Percentiles rank a stretch among this genome's conserved stretches.
phyloP scores from a whole-genome alignment of 2,797 vertebrate species.

The Lerista edwardsae region DNA sequence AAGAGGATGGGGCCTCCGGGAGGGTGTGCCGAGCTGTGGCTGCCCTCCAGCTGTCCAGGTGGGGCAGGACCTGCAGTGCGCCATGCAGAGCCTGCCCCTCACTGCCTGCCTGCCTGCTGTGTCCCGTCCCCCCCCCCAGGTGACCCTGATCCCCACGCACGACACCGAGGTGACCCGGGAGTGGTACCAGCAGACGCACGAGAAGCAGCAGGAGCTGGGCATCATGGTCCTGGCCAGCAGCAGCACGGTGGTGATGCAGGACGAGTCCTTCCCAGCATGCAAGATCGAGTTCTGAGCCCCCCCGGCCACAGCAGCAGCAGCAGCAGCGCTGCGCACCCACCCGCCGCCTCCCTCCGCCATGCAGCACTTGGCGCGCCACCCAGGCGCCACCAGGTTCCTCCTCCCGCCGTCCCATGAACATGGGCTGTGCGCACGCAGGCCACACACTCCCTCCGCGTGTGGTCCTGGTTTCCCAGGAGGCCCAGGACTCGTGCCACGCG shows the following conservation, averaged over 20 bases:
- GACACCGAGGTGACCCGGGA: slow-evolving; percentile 97
- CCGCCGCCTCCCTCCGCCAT: slow-evolving; percentile 59
- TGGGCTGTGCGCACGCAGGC: neutral
- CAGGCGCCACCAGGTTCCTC: slow-evolving; percentile 58
- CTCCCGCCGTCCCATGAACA: slow-evolving; percentile 44
- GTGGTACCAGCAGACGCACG: slow-evolving; percentile 99
- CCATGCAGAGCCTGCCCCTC: too few relatives aligned
- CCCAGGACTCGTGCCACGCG: slow-evolving; percentile 58
- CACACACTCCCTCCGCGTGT: slow-evolving; percentile 50
- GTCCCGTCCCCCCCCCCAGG: slow-evolving; percentile 85
- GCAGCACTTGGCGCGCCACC: slow-evolving; percentile 59
- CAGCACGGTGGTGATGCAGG: slow-evolving; percentile 99
- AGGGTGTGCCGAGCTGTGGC: too few relatives aligned
- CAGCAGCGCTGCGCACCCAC: slow-evolving; percentile 41
- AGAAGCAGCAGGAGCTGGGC: slow-evolving; percentile 97
- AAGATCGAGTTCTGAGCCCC: slow-evolving; percentile 96
- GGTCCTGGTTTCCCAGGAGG: slow-evolving; percentile 63
- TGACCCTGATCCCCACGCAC: slow-evolving; percentile 97
- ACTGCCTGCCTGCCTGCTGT: slow-evolving; percentile 42
- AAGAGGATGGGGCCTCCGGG: too few relatives aligned
- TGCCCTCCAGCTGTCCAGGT: too few relatives aligned
- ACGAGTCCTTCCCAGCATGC: slow-evolving; percentile 98
- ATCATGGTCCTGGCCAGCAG: slow-evolving; percentile 98
- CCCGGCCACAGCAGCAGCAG: too few relatives aligned
- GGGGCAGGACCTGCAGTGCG: too few relatives aligned